phyloP scores from a whole-genome alignment of 2,888 invertebrate genomes.

The Trachelus tabidus region DNA sequence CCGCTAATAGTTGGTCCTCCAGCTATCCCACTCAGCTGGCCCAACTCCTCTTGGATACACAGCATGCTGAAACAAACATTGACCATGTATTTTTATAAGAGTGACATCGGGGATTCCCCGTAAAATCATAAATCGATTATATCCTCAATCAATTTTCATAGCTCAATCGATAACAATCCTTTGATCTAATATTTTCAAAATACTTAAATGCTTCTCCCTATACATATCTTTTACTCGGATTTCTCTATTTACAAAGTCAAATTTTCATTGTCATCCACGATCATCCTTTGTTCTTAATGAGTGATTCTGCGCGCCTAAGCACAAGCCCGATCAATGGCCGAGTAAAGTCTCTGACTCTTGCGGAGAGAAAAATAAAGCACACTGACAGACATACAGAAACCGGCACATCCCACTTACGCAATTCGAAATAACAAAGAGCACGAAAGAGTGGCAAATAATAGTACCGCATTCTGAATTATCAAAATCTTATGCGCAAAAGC shows the following conservation, averaged over 20 bases:
- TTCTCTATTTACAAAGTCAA: neutral
- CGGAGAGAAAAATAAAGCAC: neutral
- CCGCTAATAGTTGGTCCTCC: conserved; percentile 52
- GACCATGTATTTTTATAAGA: neutral
- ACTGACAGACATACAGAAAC: neutral
- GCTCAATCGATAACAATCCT: neutral
- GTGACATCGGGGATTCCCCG: neutral
- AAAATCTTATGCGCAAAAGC: neutral
- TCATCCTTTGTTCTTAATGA: neutral
- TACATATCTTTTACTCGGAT: neutral
- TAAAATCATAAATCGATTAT: neutral
- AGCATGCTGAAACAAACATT: conserved; percentile 68
- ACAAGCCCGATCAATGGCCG: neutral
- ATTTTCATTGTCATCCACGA: neutral
- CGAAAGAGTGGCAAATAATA: neutral
- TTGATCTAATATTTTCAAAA: neutral
- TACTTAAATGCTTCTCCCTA: neutral
- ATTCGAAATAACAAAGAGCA: neutral
- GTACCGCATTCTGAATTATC: neutral
- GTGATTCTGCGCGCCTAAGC: neutral
- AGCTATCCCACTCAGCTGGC: conserved; percentile 66
- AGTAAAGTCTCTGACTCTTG: neutral
- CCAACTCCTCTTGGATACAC: conserved; percentile 74
- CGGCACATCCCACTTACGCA: neutral
- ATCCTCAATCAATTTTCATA: neutral